phyloP scores from a whole-genome alignment of 2,113 vertebrate genomes.

The Paratilapia polleni region DNA sequence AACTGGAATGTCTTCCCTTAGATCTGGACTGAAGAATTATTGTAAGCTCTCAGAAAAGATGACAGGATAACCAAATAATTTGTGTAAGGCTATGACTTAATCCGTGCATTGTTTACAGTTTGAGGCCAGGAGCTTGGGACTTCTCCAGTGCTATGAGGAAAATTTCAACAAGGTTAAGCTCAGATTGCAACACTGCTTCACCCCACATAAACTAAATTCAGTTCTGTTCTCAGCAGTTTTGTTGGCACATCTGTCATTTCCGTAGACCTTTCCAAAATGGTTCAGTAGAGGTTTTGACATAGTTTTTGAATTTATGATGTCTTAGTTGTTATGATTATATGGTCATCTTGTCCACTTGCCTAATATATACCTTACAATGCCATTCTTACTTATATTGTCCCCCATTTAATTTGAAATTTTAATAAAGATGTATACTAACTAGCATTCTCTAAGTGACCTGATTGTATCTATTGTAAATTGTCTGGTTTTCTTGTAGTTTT shows the following conservation, averaged over 20 bases:
- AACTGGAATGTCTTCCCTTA: constrained; percentile 46
- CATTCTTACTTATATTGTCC: not conserved
- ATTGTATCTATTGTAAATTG: not conserved
- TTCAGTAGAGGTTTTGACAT: not conserved
- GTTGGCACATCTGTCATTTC: constrained; percentile 22
- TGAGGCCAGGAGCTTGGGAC: constrained; percentile 49
- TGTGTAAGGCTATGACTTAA: constrained; percentile 60
- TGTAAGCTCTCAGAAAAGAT: constrained; percentile 45
- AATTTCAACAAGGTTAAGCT: constrained; percentile 45
- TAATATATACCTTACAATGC: not conserved
- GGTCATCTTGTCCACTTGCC: not conserved
- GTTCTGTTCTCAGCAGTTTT: constrained; percentile 27
- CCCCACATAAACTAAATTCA: constrained; percentile 15
- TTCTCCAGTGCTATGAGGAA: constrained; percentile 43
- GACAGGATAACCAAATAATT: constrained; percentile 68
- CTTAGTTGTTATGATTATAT: not conserved
- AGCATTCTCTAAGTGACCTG: not conserved
- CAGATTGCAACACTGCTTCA: constrained; percentile 51
- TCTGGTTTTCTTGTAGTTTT: not conserved
- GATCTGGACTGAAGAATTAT: constrained; percentile 44
- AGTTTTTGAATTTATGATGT: not conserved
- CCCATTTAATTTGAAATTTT: not conserved
- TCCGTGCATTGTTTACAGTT: constrained; percentile 56
- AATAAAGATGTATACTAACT: not conserved
- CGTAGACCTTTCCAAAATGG: constrained; percentile 6